Evolutionary conservation across 2,113 vertebrate species (phyloP).

Genomic region (Peromyscus leucopus): DNA sequence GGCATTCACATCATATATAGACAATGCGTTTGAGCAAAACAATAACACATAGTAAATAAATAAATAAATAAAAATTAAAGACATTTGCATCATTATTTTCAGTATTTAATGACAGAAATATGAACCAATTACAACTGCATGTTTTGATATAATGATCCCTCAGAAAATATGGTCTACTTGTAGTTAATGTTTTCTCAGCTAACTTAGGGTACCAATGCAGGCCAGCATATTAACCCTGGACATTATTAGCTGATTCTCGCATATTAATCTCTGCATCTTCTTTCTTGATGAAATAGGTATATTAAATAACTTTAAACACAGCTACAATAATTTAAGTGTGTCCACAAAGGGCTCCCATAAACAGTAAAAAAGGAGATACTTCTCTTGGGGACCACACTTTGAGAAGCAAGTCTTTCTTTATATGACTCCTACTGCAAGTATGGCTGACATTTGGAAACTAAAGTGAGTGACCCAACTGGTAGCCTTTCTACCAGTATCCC

Average conservation of each 20-base stretch:
- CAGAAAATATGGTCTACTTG: neutral
- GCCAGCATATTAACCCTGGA: neutral
- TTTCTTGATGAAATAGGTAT: neutral
- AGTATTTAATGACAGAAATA: conserved; percentile 17
- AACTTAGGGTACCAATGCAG: neutral
- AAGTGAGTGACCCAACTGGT: neutral
- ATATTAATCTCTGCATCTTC: neutral
- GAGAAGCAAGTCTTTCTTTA: conserved; percentile 11
- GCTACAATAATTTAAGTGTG: neutral
- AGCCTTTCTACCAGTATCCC: neutral
- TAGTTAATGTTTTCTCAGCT: neutral
- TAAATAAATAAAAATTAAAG: neutral
- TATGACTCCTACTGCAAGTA: neutral
- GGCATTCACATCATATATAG: neutral
- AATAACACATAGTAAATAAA: neutral
- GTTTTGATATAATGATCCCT: neutral
- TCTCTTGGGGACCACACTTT: neutral
- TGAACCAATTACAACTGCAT: neutral
- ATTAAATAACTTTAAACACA: neutral
- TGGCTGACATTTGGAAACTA: neutral
- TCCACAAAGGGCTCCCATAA: neutral
- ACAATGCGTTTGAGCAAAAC: neutral
- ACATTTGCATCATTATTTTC: neutral
- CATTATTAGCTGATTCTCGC: neutral
- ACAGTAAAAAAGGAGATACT: neutral